A percentile compares a stretch with the other conserved stretches of the same genome.
Evolutionary conservation across 2,113 vertebrate genomes (phyloP).

Genomic region (Cettia cetti): DNA sequence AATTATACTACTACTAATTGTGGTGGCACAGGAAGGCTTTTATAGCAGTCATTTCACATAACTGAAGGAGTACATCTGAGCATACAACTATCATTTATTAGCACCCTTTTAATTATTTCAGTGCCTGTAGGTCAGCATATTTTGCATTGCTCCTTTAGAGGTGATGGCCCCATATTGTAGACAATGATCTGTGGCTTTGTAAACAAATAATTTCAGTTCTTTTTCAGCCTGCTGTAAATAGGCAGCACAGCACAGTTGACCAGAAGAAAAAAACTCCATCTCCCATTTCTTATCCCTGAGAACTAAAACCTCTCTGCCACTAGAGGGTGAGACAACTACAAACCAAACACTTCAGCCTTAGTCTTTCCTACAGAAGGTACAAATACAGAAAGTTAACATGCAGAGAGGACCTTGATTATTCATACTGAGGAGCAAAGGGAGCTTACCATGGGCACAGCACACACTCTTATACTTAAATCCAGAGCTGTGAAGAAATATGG

Average conservation of each 20-base stretch:
- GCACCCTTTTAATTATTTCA: background rate
- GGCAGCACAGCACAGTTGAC: background rate
- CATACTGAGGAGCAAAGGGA: background rate
- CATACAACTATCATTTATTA: background rate
- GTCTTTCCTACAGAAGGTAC: background rate
- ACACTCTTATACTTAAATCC: background rate
- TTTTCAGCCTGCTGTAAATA: background rate
- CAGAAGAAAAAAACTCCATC: background rate
- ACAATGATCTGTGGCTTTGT: background rate
- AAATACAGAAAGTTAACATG: background rate
- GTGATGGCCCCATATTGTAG: background rate
- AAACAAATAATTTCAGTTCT: background rate
- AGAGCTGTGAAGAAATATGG: background rate
- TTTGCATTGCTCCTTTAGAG: background rate
- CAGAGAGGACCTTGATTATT: background rate
- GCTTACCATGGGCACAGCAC: background rate
- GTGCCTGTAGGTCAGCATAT: background rate
- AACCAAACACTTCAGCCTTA: background rate
- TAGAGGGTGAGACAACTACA: constrained; percentile 61
- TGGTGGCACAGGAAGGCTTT: background rate
- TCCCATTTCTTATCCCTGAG: background rate
- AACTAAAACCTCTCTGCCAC: constrained; percentile 53
- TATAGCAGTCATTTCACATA: background rate
- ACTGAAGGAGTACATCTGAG: background rate
- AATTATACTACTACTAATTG: background rate